These are phyloP conservation scores for Lycophotia porphyrea DNA, from an alignment of 2,888 invertebrate genomes.

Conservation along the genomic window DNA sequence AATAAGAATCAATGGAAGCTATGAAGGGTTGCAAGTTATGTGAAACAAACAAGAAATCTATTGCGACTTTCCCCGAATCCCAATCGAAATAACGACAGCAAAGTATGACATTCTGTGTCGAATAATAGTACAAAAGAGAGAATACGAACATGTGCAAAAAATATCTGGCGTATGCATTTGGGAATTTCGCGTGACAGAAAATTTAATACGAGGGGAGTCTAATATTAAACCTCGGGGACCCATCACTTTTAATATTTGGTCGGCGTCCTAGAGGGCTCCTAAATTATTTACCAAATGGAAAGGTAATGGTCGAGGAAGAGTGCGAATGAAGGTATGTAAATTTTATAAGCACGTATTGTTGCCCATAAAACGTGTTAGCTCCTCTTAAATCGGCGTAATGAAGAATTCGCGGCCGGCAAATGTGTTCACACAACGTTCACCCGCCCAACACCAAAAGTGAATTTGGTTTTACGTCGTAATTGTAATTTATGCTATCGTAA, in stretches of 20 bases:
- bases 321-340: conserved; percentile 89
- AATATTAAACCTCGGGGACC: conserved; percentile 90
- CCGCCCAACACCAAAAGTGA: conserved; percentile 74
- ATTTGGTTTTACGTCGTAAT: conserved; percentile 79
- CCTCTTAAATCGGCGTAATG: conserved; percentile 80
- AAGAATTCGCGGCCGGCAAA: conserved; percentile 78
- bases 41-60: conserved; percentile 58
- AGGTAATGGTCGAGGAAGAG: conserved; percentile 89
- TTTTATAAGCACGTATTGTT: conserved; percentile 88
- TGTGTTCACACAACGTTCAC: conserved; percentile 70
- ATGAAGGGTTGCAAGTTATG: conserved; percentile 54
- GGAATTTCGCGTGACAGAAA: conserved; percentile 90
- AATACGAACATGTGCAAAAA: conserved; percentile 90
- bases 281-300: conserved; percentile 90
- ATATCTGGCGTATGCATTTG: conserved; percentile 89
- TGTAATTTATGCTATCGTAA: conserved; percentile 76
- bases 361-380: conserved; percentile 82
- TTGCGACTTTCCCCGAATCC: conserved; percentile 71
- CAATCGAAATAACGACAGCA: conserved; percentile 78
- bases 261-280: conserved; percentile 88
- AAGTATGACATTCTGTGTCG: conserved; percentile 88
- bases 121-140: conserved; percentile 85
- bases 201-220: conserved; percentile 90
- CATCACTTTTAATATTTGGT: conserved; percentile 90
- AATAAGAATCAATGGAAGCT: conserved; percentile 34